These are phyloP conservation scores for Percopsis omiscomaycus DNA, from an alignment of 2,797 vertebrate genomes.

Conservation along the genomic window DNA sequence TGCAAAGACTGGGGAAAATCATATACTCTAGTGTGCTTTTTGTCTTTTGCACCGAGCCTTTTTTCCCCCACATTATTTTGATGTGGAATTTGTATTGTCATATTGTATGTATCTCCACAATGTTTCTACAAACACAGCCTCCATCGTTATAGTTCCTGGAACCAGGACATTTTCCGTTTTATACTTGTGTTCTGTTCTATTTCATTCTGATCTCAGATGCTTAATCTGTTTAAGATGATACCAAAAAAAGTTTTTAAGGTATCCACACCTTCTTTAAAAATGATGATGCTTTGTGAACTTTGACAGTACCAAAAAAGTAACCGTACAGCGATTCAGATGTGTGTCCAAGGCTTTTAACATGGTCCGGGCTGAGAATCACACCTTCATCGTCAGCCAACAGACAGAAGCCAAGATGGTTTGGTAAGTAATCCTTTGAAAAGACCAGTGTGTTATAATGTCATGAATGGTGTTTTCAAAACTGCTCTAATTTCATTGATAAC, in stretches of 20 bases:
- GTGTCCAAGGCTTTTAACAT: too few relatives aligned
- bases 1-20: conserved; percentile 56
- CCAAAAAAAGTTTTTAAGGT: too few relatives aligned
- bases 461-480: too few relatives aligned
- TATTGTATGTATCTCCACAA: too few relatives aligned
- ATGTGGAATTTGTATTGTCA: background rate
- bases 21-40: conserved; percentile 53
- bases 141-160: too few relatives aligned
- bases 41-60: conserved; percentile 33
- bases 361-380: background rate
- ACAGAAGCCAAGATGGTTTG: background rate
- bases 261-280: too few relatives aligned
- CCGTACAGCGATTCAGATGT: background rate
- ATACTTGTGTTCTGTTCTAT: background rate
- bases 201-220: background rate
- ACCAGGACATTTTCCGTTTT: too few relatives aligned
- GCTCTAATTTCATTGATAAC: background rate
- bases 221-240: too few relatives aligned
- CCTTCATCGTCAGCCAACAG: background rate
- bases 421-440: background rate
- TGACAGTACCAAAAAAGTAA: conserved; percentile 5
- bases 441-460: too few relatives aligned
- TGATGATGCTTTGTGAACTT: background rate
- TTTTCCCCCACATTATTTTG: conserved; percentile 23
- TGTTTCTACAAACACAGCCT: too few relatives aligned